Conservation (phyloP, 2,797 vertebrate species). For the Peromyscus melanophrys region DNA sequence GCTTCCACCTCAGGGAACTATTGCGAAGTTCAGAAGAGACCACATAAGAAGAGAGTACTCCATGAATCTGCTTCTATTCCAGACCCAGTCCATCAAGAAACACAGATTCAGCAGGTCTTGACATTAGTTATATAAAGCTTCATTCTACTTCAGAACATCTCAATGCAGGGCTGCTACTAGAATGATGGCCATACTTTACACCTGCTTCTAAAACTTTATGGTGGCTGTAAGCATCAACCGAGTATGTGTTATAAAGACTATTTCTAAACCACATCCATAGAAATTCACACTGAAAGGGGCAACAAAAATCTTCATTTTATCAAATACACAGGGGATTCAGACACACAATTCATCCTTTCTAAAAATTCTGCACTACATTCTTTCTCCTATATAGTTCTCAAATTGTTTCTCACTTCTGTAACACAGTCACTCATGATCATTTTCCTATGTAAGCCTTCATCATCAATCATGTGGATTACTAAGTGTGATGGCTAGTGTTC, state of each 20-base stretch:
- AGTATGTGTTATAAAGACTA: background rate
- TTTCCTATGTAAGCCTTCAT: background rate
- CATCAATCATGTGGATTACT: background rate
- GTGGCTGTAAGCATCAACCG: background rate
- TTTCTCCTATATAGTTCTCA: conserved; percentile 14
- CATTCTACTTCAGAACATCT: background rate
- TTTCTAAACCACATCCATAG: conserved; percentile 20
- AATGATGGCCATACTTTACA: background rate
- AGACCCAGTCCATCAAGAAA: background rate
- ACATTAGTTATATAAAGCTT: background rate
- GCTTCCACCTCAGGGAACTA: background rate
- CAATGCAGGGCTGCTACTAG: background rate
- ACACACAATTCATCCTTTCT: background rate
- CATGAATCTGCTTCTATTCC: background rate
- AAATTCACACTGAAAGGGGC: background rate
- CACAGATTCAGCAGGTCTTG: background rate
- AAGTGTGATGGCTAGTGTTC: background rate
- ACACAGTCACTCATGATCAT: background rate
- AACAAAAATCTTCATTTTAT: background rate
- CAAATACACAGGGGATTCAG: background rate
- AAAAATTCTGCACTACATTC: background rate
- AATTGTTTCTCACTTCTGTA: background rate
- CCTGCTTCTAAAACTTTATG: background rate
- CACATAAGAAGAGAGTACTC: background rate
- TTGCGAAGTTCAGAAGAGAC: background rate